Percentiles rank a stretch among this genome's conserved stretches.
phyloP scores from a whole-genome alignment of 2,113 vertebrate species.

The Sialia sialis region DNA sequence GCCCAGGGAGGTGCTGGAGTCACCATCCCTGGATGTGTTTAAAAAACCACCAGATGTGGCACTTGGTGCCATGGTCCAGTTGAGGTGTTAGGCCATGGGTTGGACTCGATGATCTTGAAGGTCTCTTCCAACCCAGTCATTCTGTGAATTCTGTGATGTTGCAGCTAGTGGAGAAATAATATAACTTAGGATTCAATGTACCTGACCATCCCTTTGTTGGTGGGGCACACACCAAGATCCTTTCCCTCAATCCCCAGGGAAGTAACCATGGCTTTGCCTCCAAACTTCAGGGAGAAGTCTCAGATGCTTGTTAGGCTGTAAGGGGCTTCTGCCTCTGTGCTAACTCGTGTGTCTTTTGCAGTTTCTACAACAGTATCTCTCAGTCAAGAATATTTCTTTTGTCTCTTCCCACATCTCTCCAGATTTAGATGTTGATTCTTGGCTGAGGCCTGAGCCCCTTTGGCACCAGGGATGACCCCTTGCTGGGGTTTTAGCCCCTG shows the following conservation, averaged over 20 bases:
- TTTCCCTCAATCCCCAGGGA: neutral
- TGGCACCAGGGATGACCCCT: neutral
- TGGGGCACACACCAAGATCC: neutral
- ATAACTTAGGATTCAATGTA: neutral
- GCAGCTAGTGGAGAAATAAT: no score
- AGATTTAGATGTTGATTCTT: neutral
- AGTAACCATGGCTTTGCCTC: neutral
- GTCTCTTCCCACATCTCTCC: neutral
- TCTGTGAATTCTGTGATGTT: neutral
- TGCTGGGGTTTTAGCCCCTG: neutral
- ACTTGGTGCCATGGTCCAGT: no score
- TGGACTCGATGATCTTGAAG: no score
- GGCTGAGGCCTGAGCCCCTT: neutral
- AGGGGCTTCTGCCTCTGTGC: neutral
- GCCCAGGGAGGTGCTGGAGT: no score
- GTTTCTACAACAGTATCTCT: neutral
- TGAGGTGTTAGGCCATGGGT: no score
- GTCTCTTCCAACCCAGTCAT: no score
- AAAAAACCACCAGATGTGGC: no score
- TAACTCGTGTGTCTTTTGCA: neutral
- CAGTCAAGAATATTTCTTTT: neutral
- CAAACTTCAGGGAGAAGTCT: neutral
- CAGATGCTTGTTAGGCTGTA: fast-evolving
- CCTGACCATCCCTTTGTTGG: no score
- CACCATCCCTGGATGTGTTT: no score